These are phyloP conservation scores for Vanessa atalanta DNA, from an alignment of 1,140 invertebrate genomes.

Conservation along the genomic window DNA sequence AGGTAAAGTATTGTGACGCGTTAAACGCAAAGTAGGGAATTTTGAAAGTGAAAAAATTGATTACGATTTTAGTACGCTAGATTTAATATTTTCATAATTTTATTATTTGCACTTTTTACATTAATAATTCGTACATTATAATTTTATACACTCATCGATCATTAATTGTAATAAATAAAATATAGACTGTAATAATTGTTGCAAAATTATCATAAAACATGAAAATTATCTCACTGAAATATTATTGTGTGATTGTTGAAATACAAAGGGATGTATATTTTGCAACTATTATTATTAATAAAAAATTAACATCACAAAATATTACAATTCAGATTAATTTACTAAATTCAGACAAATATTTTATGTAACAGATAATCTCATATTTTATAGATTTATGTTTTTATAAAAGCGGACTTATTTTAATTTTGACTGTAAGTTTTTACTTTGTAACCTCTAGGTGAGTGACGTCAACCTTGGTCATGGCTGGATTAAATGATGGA, in stretches of 20 bases:
- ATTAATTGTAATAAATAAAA: background rate
- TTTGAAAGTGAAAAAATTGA: background rate
- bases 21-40: constrained; percentile 4
- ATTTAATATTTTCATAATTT: background rate
- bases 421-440: background rate
- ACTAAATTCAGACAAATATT: background rate
- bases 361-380: constrained; percentile 34
- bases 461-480: too few species aligned
- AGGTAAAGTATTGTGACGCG: constrained; percentile 3
- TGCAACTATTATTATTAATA: constrained; percentile 1
- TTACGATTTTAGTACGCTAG: constrained; percentile 1
- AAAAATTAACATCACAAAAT: constrained; percentile 4
- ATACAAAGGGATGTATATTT: background rate
- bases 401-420: background rate
- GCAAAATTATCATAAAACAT: background rate
- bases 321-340: background rate
- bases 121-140: too few species aligned
- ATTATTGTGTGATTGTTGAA: background rate
- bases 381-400: constrained; percentile 21
- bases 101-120: background rate
- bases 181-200: background rate
- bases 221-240: background rate
- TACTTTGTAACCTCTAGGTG: background rate
- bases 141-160: too few species aligned
- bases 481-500: too few species aligned